Percentiles rank a stretch among this genome's conserved stretches.
Evolutionary conservation across 1,140 invertebrate genomes (phyloP).

Genomic region (Anoplophora glabripennis): DNA sequence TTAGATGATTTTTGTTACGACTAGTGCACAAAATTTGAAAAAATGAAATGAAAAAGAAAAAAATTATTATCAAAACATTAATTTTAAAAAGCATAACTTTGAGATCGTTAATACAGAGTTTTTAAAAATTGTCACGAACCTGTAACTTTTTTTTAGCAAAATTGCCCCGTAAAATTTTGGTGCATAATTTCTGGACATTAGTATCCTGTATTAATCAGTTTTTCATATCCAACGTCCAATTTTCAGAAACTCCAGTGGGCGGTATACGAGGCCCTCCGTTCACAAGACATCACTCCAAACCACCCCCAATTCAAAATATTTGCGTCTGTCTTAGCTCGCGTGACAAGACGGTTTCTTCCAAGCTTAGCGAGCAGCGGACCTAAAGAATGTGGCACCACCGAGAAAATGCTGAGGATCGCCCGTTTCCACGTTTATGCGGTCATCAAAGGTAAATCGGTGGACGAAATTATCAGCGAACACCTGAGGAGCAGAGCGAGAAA

Average conservation of each 20-base stretch:
- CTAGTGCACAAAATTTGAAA: too few relatives aligned
- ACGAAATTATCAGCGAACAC: constrained; percentile 55
- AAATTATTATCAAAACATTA: too few relatives aligned
- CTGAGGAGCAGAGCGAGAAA: constrained; percentile 32
- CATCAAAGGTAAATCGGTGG: constrained; percentile 58
- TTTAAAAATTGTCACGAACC: too few relatives aligned
- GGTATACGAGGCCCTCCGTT: constrained; percentile 61
- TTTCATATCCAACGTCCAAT: too few relatives aligned
- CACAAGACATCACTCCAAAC: constrained; percentile 60
- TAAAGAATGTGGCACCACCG: constrained; percentile 53
- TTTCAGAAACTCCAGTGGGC: constrained; percentile 69
- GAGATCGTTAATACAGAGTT: too few relatives aligned
- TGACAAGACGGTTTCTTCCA: constrained; percentile 51
- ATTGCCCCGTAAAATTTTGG: too few relatives aligned
- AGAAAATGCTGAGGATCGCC: constrained; percentile 60
- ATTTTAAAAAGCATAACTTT: too few relatives aligned
- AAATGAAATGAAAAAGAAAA: too few relatives aligned
- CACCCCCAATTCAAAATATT: constrained; percentile 64
- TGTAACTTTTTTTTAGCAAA: too few relatives aligned
- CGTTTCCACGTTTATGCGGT: constrained; percentile 60
- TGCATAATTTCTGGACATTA: too few relatives aligned
- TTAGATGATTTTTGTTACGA: too few relatives aligned
- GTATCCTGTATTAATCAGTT: too few relatives aligned
- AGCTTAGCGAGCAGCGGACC: constrained; percentile 40
- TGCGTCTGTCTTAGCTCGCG: constrained; percentile 56